Conservation (phyloP, 2,797 vertebrate genomes). For the Hirundo rustica region DNA sequence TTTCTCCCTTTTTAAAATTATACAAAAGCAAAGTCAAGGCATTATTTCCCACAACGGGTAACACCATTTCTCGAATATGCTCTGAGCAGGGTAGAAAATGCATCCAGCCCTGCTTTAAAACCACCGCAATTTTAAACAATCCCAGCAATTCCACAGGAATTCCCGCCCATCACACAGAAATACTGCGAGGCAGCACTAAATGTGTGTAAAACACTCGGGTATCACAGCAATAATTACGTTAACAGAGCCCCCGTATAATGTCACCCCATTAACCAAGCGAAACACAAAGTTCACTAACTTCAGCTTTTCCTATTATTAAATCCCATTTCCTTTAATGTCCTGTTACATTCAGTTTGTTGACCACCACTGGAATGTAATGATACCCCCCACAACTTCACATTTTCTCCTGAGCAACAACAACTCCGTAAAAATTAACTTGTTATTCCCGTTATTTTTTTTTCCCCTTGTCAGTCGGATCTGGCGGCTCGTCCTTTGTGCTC, state of each 20-base stretch:
- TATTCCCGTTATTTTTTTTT: background rate
- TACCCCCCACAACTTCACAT: background rate
- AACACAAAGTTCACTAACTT: background rate
- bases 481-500: slow-evolving; percentile 40
- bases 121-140: background rate
- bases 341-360: background rate
- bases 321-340: background rate
- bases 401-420: background rate
- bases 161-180: background rate
- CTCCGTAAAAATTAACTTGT: slow-evolving; percentile 9
- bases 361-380: background rate
- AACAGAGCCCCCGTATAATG: background rate
- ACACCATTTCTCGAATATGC: rapidly evolving
- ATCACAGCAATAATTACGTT: background rate
- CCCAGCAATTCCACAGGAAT: background rate
- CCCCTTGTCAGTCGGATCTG: background rate
- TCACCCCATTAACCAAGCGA: background rate
- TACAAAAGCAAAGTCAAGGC: rapidly evolving
- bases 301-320: background rate
- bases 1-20: background rate
- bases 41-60: background rate
- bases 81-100: background rate
- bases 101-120: background rate
- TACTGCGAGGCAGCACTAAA: background rate
- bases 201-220: background rate